Conservation (phyloP, 1,140 invertebrate genomes). For the Drosophila leontia region DNA sequence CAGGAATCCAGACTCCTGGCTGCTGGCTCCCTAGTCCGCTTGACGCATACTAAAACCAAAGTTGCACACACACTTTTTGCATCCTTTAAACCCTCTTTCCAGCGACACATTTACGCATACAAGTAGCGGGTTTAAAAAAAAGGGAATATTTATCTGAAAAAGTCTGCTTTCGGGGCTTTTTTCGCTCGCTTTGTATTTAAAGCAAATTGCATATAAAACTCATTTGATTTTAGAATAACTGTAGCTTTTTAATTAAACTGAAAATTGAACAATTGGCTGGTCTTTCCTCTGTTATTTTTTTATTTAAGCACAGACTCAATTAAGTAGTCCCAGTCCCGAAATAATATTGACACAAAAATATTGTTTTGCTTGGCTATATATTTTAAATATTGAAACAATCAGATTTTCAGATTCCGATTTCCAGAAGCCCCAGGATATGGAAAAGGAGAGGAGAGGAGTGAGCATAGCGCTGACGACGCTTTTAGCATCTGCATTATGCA, state of each 20-base stretch:
- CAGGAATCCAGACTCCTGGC: not conserved
- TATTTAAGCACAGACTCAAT: not conserved
- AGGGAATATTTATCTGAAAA: not conserved
- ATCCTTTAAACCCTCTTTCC: not conserved
- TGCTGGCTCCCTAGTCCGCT: constrained; percentile 8
- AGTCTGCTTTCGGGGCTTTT: not conserved
- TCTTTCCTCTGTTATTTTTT: not conserved
- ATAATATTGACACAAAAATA: constrained; percentile 16
- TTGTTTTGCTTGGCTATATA: constrained; percentile 1
- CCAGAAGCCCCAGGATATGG: not conserved
- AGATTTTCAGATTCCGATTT: constrained; percentile 12
- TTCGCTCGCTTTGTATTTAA: not conserved
- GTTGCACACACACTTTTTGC: constrained; percentile 43
- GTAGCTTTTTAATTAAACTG: constrained; percentile 17
- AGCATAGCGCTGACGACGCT: constrained; percentile 37
- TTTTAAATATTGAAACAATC: constrained; percentile 11
- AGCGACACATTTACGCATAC: constrained; percentile 43
- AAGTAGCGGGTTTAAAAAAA: no score
- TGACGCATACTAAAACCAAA: constrained; percentile 51
- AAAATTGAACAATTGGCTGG: constrained; percentile 7
- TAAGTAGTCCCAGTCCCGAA: not conserved
- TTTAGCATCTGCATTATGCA: constrained; percentile 65
- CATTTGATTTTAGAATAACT: constrained; percentile 17
- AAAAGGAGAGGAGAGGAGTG: not conserved
- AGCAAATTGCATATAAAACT: not conserved